Evolutionary conservation across 2,888 invertebrate species (phyloP).

Genomic region (Ametastegia equiseti): DNA sequence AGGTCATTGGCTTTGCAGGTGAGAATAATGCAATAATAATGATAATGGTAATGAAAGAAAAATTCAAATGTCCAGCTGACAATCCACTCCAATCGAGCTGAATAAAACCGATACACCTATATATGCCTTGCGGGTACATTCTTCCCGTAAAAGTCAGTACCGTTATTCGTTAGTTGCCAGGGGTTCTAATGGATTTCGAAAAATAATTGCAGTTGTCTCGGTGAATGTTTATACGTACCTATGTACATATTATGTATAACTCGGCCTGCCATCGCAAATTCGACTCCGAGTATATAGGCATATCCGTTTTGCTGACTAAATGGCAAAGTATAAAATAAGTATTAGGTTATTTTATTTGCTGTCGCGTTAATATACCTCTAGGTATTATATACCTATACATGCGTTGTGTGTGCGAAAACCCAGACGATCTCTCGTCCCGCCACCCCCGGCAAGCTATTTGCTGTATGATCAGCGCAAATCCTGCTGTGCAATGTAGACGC

Average conservation of each 20-base stretch:
- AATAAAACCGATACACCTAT: background rate
- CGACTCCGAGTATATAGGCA: background rate
- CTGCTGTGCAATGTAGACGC: background rate
- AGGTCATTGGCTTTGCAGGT: background rate
- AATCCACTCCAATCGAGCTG: background rate
- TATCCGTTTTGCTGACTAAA: slow-evolving; percentile 39
- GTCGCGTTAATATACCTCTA: too few relatives aligned
- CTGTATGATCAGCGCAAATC: slow-evolving; percentile 12
- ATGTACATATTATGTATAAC: too few relatives aligned
- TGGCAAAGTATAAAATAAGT: background rate
- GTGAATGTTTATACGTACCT: background rate
- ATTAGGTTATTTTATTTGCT: background rate
- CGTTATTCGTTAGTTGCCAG: background rate
- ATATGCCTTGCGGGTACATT: background rate
- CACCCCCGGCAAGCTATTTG: background rate
- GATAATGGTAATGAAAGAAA: background rate
- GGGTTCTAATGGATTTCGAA: slow-evolving; percentile 6
- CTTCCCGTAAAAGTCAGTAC: background rate
- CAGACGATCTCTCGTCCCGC: background rate
- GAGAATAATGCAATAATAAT: slow-evolving; percentile 18
- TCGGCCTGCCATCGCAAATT: slow-evolving; percentile 1
- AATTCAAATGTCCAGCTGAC: background rate
- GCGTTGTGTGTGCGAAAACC: background rate
- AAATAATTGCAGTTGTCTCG: background rate
- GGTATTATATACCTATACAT: too few relatives aligned